Percentiles rank a stretch among this genome's conserved stretches.
Conservation (phyloP, 2,888 invertebrate genomes). For the Rhodophaea formosa region DNA sequence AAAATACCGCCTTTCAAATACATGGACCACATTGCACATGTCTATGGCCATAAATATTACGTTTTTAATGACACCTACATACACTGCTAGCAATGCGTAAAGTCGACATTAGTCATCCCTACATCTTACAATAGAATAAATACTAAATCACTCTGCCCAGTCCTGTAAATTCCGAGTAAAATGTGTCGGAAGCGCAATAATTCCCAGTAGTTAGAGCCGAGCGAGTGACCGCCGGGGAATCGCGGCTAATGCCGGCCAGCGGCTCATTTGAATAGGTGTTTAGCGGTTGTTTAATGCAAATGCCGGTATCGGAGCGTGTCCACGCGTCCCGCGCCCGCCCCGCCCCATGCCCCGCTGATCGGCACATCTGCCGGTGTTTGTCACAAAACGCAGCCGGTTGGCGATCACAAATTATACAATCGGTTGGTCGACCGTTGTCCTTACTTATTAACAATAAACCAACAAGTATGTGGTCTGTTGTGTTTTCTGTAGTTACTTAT, state of each 20-base stretch:
- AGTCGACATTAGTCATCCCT: no score
- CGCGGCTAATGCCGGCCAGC: neutral
- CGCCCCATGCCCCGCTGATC: conserved; percentile 4
- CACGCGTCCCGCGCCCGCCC: conserved; percentile 6
- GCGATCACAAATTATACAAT: conserved; percentile 11
- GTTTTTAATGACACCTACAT: no score
- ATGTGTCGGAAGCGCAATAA: neutral
- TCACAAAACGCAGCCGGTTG: neutral
- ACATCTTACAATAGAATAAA: neutral
- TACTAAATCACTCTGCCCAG: neutral
- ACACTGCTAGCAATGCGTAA: no score
- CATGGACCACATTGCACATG: no score
- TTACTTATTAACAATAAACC: no score
- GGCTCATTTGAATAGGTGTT: conserved; percentile 16
- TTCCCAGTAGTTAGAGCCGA: neutral
- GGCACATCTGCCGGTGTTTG: conserved; percentile 7
- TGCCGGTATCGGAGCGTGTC: conserved; percentile 20
- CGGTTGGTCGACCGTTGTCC: neutral
- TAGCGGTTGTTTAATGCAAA: conserved; percentile 16
- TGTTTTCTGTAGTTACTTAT: no score
- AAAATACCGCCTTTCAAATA: no score
- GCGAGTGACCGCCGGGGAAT: conserved; percentile 5
- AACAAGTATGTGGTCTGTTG: no score
- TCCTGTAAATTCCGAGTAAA: neutral
- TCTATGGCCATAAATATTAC: no score